phyloP scores from a whole-genome alignment of 2,113 vertebrate genomes.

The Rhinolophus ferrumequinum region DNA sequence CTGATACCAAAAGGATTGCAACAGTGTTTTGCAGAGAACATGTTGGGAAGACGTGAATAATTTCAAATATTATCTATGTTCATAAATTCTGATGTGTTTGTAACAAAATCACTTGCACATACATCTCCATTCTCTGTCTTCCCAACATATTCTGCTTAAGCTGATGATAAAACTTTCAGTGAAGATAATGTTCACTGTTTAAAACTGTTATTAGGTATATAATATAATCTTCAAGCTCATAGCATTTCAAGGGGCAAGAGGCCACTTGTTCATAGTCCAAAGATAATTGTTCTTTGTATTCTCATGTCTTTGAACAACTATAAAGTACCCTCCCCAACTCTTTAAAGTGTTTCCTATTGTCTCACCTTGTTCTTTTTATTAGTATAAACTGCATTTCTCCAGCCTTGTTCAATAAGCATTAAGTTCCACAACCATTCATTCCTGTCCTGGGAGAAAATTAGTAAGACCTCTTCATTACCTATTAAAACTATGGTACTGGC shows the following conservation, averaged over 20 bases:
- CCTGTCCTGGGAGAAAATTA: not conserved
- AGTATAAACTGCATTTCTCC: not conserved
- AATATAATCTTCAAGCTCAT: slow-evolving; percentile 19
- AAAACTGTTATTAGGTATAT: not conserved
- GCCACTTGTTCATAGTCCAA: not conserved
- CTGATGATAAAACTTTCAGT: slow-evolving; percentile 17
- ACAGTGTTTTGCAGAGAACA: not conserved
- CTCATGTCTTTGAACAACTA: slow-evolving; percentile 7
- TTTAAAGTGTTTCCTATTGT: not conserved
- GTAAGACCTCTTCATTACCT: not conserved
- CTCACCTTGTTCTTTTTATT: slow-evolving; percentile 13
- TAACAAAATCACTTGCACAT: slow-evolving; percentile 18
- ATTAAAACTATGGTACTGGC: not conserved
- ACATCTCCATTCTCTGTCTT: not conserved
- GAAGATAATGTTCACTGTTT: slow-evolving; percentile 9
- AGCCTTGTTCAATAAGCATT: not conserved
- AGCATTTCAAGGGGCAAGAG: not conserved
- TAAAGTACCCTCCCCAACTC: not conserved
- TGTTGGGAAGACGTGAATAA: slow-evolving; percentile 1
- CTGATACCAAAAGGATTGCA: not conserved
- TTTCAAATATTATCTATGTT: slow-evolving; percentile 33
- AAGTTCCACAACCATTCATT: slow-evolving; percentile 6
- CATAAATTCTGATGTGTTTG: not conserved
- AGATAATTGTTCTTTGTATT: slow-evolving; percentile 21
- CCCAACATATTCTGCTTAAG: slow-evolving; percentile 26